A percentile compares a stretch with the other conserved stretches of the same genome.
Conservation (phyloP, 1,140 invertebrate genomes). For the Wasmannia auropunctata region DNA sequence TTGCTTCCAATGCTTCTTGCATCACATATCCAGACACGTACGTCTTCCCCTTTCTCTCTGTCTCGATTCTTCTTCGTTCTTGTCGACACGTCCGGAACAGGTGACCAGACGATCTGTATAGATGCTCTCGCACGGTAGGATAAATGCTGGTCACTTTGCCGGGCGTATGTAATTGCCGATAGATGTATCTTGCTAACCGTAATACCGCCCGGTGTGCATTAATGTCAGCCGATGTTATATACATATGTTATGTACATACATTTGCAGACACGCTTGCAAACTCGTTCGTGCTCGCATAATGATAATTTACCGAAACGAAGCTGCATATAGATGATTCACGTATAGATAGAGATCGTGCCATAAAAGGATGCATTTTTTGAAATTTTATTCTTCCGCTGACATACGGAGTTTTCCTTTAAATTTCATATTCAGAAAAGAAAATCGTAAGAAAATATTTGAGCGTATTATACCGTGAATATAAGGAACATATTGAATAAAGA, state of each 20-base stretch:
- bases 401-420: neutral
- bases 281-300: neutral
- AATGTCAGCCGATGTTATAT: conserved; percentile 20
- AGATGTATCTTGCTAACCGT: conserved; percentile 47
- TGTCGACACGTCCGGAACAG: conserved; percentile 53
- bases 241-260: too few relatives aligned
- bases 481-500: neutral
- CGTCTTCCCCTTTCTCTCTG: conserved; percentile 24
- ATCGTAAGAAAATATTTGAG: neutral
- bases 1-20: conserved; percentile 43
- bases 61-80: conserved; percentile 59
- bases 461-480: neutral
- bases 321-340: neutral
- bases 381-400: neutral
- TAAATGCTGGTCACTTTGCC: conserved; percentile 56
- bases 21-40: conserved; percentile 48
- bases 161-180: conserved; percentile 49
- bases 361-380: neutral
- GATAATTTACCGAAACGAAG: conserved; percentile 24
- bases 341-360: neutral
- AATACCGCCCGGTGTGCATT: conserved; percentile 27
- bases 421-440: neutral
- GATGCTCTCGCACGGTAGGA: conserved; percentile 2
- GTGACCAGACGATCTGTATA: conserved; percentile 55
- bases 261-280: conserved; percentile 11